Evolutionary conservation across 1,140 invertebrate species (phyloP).

Genomic region (Aleiodes sp.): DNA sequence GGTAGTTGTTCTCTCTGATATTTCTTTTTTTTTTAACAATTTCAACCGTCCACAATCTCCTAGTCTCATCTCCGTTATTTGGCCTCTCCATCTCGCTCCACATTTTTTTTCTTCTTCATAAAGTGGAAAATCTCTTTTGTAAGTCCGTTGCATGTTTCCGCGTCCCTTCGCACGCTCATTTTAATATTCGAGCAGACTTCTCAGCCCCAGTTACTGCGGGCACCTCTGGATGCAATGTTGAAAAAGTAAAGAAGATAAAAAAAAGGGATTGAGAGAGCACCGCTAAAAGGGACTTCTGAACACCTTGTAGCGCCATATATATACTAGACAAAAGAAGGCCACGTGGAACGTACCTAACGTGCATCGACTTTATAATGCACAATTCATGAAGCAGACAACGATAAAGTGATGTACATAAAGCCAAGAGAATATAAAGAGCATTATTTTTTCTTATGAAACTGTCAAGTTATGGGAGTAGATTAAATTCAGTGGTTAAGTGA

Average conservation of each 20-base stretch:
- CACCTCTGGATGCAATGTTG: constrained; percentile 11
- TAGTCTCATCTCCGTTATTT: not conserved
- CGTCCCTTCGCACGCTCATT: constrained; percentile 49
- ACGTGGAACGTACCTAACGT: not conserved
- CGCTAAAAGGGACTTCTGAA: constrained; percentile 49
- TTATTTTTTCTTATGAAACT: not conserved
- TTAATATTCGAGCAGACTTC: constrained; percentile 53
- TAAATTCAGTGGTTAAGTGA: not conserved
- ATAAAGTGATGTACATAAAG: constrained; percentile 11
- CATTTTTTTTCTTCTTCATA: constrained; percentile 7
- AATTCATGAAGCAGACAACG: constrained; percentile 47
- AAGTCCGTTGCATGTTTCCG: constrained; percentile 51
- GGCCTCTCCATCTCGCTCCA: not conserved
- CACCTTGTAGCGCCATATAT: not conserved
- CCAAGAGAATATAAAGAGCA: not conserved
- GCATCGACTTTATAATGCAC: constrained; percentile 42
- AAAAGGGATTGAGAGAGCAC: constrained; percentile 51
- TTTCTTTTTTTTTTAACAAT: not conserved
- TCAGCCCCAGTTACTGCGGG: not conserved
- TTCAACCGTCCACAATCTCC: not conserved
- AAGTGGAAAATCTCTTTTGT: constrained; percentile 60
- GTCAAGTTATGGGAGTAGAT: not conserved
- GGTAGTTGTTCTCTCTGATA: constrained; percentile 16
- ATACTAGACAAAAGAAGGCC: not conserved
- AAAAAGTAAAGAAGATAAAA: constrained; percentile 18